A percentile compares a stretch with the other conserved stretches of the same genome.
phyloP scores from a whole-genome alignment of 2,797 vertebrate genomes.

The Prunella strophiata region DNA sequence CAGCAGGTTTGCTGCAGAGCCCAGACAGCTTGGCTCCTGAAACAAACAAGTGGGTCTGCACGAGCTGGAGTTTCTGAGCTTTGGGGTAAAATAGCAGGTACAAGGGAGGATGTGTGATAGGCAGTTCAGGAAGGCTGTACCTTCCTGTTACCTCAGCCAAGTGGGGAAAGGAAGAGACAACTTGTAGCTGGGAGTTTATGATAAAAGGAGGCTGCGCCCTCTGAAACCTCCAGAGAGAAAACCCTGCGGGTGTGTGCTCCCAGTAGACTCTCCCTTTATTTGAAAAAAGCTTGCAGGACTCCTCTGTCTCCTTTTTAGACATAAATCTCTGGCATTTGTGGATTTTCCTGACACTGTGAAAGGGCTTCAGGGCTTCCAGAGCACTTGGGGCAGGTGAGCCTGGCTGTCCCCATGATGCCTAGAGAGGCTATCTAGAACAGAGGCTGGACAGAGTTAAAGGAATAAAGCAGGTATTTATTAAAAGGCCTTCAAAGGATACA shows the following conservation, averaged over 20 bases:
- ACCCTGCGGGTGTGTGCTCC: accelerated
- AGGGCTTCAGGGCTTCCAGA: background rate
- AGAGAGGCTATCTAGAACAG: background rate
- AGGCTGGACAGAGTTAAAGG: background rate
- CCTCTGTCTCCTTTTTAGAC: background rate
- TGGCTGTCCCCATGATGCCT: background rate
- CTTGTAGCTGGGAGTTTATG: accelerated
- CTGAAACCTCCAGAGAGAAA: accelerated
- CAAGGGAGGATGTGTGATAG: too few species aligned
- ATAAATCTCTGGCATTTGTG: background rate
- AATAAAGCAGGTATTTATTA: background rate
- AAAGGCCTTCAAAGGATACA: background rate
- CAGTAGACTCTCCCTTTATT: background rate
- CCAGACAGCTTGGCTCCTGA: background rate
- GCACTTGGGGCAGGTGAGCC: background rate
- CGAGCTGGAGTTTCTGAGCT: background rate
- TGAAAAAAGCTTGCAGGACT: background rate
- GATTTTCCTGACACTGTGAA: background rate
- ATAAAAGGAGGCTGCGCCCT: background rate
- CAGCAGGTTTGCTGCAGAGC: background rate
- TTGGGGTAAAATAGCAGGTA: background rate
- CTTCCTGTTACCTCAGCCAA: background rate
- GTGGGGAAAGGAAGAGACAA: background rate
- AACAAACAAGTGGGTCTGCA: background rate
- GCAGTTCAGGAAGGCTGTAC: background rate